phyloP scores from a whole-genome alignment of 2,888 invertebrate genomes.

The Agrotis exclamationis region DNA sequence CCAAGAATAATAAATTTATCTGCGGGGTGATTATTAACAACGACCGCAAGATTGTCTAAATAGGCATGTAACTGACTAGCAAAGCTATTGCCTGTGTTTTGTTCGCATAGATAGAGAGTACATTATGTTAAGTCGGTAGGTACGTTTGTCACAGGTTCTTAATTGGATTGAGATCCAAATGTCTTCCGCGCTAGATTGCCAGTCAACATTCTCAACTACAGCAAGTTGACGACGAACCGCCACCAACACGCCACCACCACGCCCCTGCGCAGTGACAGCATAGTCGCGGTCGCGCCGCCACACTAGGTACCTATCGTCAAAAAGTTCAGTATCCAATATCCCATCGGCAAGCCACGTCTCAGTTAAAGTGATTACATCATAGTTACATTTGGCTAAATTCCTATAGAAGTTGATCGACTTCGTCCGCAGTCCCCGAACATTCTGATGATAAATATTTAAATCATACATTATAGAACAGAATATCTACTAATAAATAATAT shows the following conservation, averaged over 20 bases:
- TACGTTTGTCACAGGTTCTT: not conserved
- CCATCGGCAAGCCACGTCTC: not conserved
- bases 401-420: not conserved
- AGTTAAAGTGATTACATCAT: not conserved
- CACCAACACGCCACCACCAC: not conserved
- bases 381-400: not conserved
- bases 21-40: not conserved
- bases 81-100: not conserved
- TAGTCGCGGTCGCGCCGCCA: not conserved
- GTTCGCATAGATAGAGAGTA: not conserved
- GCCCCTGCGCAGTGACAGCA: not conserved
- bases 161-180: not conserved
- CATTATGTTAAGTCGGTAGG: not conserved
- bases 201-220: not conserved
- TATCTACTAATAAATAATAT: too few relatives aligned
- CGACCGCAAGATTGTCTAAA: not conserved
- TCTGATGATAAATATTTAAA: not conserved
- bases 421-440: slow-evolving; percentile 1
- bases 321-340: not conserved
- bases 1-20: slow-evolving; percentile 10
- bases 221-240: not conserved
- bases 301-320: not conserved
- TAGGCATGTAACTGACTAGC: slow-evolving; percentile 1
- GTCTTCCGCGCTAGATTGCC: not conserved
- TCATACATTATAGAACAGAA: too few relatives aligned